Evolutionary conservation across 1,140 invertebrate genomes (phyloP).

Genomic region (Pseudomyrmex concolor): DNA sequence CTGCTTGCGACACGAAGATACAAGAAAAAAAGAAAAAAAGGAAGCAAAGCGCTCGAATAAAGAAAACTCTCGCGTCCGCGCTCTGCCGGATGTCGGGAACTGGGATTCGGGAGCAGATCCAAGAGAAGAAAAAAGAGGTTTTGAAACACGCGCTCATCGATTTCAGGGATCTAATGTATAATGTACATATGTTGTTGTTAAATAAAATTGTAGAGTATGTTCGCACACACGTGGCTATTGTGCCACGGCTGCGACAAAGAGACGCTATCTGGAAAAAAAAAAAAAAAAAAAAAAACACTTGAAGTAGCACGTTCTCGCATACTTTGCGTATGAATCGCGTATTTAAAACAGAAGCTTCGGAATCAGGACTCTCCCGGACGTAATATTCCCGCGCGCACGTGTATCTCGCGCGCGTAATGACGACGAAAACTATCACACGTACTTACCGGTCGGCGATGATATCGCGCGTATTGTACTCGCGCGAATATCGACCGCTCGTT

Average conservation of each 20-base stretch:
- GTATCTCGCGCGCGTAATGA: not conserved
- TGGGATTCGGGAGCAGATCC: constrained; percentile 13
- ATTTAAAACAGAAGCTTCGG: too few species aligned
- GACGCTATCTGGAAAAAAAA: too few species aligned
- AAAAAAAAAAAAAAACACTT: too few species aligned
- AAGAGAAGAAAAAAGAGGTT: too few species aligned
- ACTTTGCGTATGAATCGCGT: too few species aligned
- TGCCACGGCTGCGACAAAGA: too few species aligned
- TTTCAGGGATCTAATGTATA: too few species aligned
- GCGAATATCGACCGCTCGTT: not conserved
- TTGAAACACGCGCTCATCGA: not conserved
- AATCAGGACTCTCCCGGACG: too few species aligned
- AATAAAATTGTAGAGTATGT: too few species aligned
- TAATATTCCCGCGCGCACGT: not conserved
- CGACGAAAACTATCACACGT: not conserved
- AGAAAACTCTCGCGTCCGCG: not conserved
- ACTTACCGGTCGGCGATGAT: not conserved
- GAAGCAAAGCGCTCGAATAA: not conserved
- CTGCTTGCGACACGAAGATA: not conserved
- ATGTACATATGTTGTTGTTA: too few species aligned
- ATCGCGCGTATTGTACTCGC: not conserved
- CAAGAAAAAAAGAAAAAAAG: not conserved
- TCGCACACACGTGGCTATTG: too few species aligned
- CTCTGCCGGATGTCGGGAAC: constrained; percentile 40
- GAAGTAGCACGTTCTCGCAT: too few species aligned